Conservation (phyloP, 2,113 vertebrate genomes). For the Pao palembangensis region DNA sequence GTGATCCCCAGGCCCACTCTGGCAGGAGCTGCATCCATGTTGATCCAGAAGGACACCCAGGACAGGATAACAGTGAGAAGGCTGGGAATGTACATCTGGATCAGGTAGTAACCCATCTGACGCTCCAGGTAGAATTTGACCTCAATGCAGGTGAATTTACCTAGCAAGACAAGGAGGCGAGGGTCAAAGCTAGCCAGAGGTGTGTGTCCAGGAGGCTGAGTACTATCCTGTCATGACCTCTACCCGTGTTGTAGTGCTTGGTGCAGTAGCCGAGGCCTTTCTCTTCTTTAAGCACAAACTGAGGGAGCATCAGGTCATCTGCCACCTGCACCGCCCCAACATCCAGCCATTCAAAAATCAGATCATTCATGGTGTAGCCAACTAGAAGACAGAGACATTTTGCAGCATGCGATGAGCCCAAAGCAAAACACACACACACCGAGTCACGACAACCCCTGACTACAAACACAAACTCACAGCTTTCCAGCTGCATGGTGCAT, state of each 20-base stretch:
- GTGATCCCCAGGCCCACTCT: constrained; percentile 92
- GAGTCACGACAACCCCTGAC: background rate
- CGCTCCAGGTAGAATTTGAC: constrained; percentile 94
- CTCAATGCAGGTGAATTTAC: constrained; percentile 95
- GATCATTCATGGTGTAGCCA: constrained; percentile 95
- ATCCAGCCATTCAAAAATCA: constrained; percentile 91
- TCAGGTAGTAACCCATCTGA: constrained; percentile 96
- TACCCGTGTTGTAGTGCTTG: constrained; percentile 95
- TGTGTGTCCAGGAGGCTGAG: background rate
- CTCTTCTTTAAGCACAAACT: constrained; percentile 90
- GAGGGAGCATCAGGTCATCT: constrained; percentile 87
- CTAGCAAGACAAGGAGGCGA: constrained; percentile 62
- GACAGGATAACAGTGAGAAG: constrained; percentile 93
- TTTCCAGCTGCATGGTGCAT: constrained; percentile 93
- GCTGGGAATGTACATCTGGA: constrained; percentile 97
- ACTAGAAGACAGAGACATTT: constrained; percentile 67
- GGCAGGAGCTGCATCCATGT: constrained; percentile 91
- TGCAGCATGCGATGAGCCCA: background rate
- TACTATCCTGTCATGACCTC: background rate
- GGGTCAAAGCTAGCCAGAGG: constrained; percentile 9
- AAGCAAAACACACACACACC: background rate
- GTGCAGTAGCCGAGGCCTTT: constrained; percentile 92
- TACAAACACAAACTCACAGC: constrained; percentile 79
- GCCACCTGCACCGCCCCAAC: constrained; percentile 90
- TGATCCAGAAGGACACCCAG: constrained; percentile 97